Percentiles rank a stretch among this genome's conserved stretches.
phyloP scores from a whole-genome alignment of 2,797 vertebrate genomes.

The Percopsis omiscomaycus region DNA sequence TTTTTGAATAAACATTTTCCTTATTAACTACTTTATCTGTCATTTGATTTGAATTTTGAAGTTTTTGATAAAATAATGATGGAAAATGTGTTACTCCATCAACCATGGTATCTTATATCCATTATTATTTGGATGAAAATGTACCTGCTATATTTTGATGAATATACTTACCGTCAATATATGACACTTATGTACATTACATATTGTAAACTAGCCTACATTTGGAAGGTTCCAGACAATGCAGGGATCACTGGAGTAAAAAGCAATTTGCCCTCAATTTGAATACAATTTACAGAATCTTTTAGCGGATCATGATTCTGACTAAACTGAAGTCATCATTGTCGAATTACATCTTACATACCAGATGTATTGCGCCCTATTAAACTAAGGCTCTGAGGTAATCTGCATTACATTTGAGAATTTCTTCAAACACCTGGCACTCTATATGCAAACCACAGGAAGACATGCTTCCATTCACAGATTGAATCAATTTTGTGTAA shows the following conservation, averaged over 20 bases:
- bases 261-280: conserved; percentile 40
- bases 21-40: too few species aligned
- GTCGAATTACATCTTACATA: conserved; percentile 44
- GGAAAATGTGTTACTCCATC: too few species aligned
- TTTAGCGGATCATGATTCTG: conserved; percentile 30
- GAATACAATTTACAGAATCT: conserved; percentile 20
- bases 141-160: too few species aligned
- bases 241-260: conserved; percentile 35
- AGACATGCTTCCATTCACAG: conserved; percentile 24
- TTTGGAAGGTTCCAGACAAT: conserved; percentile 4
- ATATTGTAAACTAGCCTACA: too few species aligned
- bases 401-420: conserved; percentile 56
- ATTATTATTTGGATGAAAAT: too few species aligned
- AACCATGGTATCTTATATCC: too few species aligned
- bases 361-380: conserved; percentile 37
- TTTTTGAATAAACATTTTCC: too few species aligned
- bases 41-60: too few species aligned
- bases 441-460: conserved; percentile 29
- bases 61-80: too few species aligned
- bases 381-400: conserved; percentile 55
- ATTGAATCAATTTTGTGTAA: conserved; percentile 15
- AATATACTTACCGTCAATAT: too few species aligned
- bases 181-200: too few species aligned
- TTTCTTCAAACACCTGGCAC: conserved; percentile 61
- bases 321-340: conserved; percentile 57